Percentiles rank a stretch among this genome's conserved stretches.
phyloP scores from a whole-genome alignment of 2,888 invertebrate species.

The Acronicta psi region DNA sequence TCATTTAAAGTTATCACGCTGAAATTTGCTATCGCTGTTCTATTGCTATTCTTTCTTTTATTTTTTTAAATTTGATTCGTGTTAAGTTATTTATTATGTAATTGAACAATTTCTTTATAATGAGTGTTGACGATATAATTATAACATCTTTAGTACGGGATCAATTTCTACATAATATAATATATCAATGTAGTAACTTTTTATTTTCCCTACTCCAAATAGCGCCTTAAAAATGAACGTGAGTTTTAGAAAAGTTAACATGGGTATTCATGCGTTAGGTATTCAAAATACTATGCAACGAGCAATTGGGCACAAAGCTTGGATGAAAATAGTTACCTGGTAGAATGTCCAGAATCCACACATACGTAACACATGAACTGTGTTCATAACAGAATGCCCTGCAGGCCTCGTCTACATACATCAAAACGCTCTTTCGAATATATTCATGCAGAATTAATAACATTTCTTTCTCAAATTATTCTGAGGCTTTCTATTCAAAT shows the following conservation, averaged over 20 bases:
- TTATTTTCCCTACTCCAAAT: not conserved
- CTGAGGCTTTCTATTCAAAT: too few species aligned
- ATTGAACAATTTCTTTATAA: too few species aligned
- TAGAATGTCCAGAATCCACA: slow-evolving; percentile 24
- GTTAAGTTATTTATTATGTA: too few species aligned
- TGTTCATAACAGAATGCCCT: slow-evolving; percentile 24
- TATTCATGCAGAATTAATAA: not conserved
- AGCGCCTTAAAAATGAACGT: not conserved
- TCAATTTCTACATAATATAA: too few species aligned
- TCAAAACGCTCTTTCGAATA: slow-evolving; percentile 6
- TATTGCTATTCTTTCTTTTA: too few species aligned
- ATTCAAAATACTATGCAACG: slow-evolving; percentile 29
- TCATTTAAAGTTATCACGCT: slow-evolving; percentile 18
- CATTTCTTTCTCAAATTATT: too few species aligned
- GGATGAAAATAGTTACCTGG: slow-evolving; percentile 73
- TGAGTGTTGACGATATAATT: too few species aligned
- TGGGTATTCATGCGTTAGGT: slow-evolving; percentile 35
- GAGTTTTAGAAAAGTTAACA: slow-evolving; percentile 27
- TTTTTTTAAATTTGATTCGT: too few species aligned
- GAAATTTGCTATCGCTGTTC: too few species aligned
- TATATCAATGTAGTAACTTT: too few species aligned
- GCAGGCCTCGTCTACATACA: slow-evolving; percentile 18
- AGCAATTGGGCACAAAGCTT: slow-evolving; percentile 61
- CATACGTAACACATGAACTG: slow-evolving; percentile 10
- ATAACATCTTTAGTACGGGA: too few species aligned